A percentile compares a stretch with the other conserved stretches of the same genome.
phyloP scores from a whole-genome alignment of 2,113 vertebrate species.

The Mormoops blainvillei region DNA sequence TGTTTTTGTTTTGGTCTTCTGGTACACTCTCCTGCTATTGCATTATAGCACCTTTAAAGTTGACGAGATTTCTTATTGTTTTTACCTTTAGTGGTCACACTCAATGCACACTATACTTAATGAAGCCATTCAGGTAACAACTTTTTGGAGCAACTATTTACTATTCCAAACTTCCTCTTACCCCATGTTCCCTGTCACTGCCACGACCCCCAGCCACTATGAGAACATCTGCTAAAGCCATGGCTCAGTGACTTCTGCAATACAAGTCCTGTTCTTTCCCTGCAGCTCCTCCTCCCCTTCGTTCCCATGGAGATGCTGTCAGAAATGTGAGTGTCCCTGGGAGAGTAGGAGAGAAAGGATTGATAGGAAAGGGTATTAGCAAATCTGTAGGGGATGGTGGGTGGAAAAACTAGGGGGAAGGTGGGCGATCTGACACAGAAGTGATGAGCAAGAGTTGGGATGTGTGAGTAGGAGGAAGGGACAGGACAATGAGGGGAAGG shows the following conservation, averaged over 20 bases:
- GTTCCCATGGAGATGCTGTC: constrained; percentile 68
- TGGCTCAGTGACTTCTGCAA: constrained; percentile 41
- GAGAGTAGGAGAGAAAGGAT: constrained; percentile 27
- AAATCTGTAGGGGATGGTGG: constrained; percentile 47
- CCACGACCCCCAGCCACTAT: not conserved
- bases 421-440: constrained; percentile 35
- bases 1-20: not conserved
- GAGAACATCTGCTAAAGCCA: constrained; percentile 32
- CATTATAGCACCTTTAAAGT: not conserved
- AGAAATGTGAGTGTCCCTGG: constrained; percentile 49
- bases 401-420: constrained; percentile 33
- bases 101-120: not conserved
- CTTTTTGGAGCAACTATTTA: not conserved
- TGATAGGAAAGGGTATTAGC: constrained; percentile 42
- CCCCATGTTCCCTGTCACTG: not conserved
- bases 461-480: constrained; percentile 40
- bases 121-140: not conserved
- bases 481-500: not conserved
- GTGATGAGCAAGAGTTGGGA: constrained; percentile 41
- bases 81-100: not conserved
- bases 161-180: not conserved
- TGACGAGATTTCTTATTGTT: not conserved
- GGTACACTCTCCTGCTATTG: not conserved
- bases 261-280: not conserved
- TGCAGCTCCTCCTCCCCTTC: constrained; percentile 44